Conservation (phyloP, 2,113 vertebrate genomes). For the Orycteropus afer region DNA sequence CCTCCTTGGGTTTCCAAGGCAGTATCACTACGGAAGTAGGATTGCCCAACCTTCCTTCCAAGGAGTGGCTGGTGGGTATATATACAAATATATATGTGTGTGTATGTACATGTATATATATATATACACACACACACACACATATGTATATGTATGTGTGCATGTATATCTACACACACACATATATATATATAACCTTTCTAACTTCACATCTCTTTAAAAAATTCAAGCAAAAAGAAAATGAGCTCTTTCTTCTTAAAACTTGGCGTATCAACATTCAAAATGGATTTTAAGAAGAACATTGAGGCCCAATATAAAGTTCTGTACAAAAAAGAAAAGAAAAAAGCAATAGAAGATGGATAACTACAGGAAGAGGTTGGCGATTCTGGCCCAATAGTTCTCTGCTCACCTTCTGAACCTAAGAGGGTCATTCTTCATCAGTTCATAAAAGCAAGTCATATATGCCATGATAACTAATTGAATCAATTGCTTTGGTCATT, state of each 20-base stretch:
- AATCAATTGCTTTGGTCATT: not conserved
- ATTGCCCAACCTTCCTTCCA: too few relatives aligned
- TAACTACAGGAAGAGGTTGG: not conserved
- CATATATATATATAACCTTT: too few relatives aligned
- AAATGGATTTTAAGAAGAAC: not conserved
- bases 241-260: not conserved
- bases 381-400: not conserved
- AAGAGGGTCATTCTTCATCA: not conserved
- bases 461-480: not conserved
- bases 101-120: too few relatives aligned
- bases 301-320: not conserved
- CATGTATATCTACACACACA: too few relatives aligned
- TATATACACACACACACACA: too few relatives aligned
- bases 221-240: too few relatives aligned
- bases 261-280: not conserved
- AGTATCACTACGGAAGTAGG: too few relatives aligned
- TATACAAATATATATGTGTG: too few relatives aligned
- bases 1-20: too few relatives aligned
- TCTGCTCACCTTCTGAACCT: not conserved
- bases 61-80: too few relatives aligned
- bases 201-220: too few relatives aligned
- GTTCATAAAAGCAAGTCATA: not conserved
- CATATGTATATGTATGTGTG: too few relatives aligned
- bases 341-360: not conserved
- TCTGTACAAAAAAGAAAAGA: not conserved